Evolutionary conservation across 2,888 invertebrate genomes (phyloP).

Genomic region (Frankliniella intonsa): DNA sequence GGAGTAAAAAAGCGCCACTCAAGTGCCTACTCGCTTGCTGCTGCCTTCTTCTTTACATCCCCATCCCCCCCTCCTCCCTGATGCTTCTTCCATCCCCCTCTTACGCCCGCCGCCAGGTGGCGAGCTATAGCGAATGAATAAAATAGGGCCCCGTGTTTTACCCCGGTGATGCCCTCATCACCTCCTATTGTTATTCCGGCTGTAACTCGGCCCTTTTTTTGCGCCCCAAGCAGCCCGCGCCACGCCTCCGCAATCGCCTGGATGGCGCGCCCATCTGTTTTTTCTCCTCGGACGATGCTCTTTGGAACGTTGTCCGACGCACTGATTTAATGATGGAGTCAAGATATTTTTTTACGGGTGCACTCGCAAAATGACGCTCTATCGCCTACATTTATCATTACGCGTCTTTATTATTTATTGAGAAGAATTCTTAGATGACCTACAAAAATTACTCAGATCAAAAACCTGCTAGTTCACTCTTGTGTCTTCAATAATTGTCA

Average conservation of each 20-base stretch:
- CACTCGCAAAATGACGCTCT: too few species aligned
- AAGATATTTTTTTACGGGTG: too few species aligned
- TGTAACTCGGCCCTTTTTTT: not conserved
- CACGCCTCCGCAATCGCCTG: not conserved
- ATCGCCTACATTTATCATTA: too few species aligned
- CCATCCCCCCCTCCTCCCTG: not conserved
- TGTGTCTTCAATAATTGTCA: too few species aligned
- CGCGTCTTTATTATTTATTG: too few species aligned
- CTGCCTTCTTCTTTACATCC: not conserved
- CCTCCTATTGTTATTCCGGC: slow-evolving; percentile 14
- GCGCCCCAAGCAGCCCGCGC: not conserved
- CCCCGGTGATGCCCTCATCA: not conserved
- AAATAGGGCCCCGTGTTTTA: not conserved
- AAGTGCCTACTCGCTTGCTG: not conserved
- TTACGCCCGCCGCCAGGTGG: not conserved
- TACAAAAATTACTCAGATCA: too few species aligned
- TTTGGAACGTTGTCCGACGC: too few species aligned
- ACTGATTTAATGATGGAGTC: too few species aligned
- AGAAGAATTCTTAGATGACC: too few species aligned
- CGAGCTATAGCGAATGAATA: slow-evolving; percentile 10
- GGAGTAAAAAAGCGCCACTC: too few species aligned
- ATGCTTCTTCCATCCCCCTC: not conserved
- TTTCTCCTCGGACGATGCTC: too few species aligned
- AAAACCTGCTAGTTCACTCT: too few species aligned
- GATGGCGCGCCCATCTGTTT: not conserved